Base-by-base conservation (phyloP, 2,113 vertebrate species). In the Neotragus pygmaeus region DNA sequence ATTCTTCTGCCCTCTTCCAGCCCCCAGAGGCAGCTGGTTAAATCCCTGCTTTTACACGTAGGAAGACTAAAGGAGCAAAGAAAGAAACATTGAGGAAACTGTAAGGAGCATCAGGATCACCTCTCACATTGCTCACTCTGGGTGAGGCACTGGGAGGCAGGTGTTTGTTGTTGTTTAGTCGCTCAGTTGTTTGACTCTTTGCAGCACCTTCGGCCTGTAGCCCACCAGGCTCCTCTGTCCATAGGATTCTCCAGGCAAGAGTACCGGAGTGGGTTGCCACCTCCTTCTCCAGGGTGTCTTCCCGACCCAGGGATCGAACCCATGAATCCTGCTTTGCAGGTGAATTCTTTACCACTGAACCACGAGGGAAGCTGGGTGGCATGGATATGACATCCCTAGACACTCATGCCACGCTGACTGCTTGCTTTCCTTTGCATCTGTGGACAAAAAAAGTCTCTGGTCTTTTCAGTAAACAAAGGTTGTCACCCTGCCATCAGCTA, bases 171-270 rank as follows among this genome's bases (percentile, higher is more conserved):
- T 7, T 64, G 15, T 36, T 13, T 73, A 25, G 66, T 12, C 0
- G 10, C 64, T 17, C 16, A 66, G 16, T 5, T 66, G 64, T n/a
- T n/a, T 66, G 33, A 66, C 64, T 66, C 4, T 66, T 66, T n/a
- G 64, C 1, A 17, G 36, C 33, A n/a, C 33, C 16, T n/a, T n/a
- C 0, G 0, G 64, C n/a, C 66, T 73, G 2, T 39, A 25, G 10
- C 66, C 66, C 66, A 25, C 36, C 2, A 39, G 66, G 66, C 66
- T 73, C 5, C 66, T 73, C 66, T 39, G 66, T 39, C 66, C 36
- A 25, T 73, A 73, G 36, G 21, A 73, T 73, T 73, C 66, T 39
- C 66, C 66, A 73, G 66, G 66, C 36, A 39, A 23, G 36, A 73
- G 25, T 73, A 73, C 36, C 0, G 0, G 19, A 23, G 36, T 39